Conservation (phyloP, 2,888 invertebrate genomes). For the Diadegma fenestrale region DNA sequence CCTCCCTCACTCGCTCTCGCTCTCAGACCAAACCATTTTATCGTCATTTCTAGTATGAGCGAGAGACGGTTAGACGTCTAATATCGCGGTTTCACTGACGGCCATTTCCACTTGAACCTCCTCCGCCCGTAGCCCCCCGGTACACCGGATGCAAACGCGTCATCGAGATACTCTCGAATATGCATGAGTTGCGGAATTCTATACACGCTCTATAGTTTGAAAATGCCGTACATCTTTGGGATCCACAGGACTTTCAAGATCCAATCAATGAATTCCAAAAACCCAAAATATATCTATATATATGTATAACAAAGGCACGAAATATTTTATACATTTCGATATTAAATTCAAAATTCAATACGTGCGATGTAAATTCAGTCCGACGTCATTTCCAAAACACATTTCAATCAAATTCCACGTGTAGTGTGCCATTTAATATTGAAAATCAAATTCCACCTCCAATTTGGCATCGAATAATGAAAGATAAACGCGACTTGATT, state of each 20-base stretch:
- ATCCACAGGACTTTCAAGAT: slow-evolving; percentile 39
- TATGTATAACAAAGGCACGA: not conserved
- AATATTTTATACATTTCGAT: not conserved
- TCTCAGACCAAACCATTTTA: slow-evolving; percentile 25
- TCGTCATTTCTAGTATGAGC: slow-evolving; percentile 37
- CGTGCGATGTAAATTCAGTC: not conserved
- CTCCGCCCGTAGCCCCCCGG: slow-evolving; percentile 15
- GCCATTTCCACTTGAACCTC: slow-evolving; percentile 19
- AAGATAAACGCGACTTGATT: not conserved
- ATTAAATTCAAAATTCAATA: not conserved
- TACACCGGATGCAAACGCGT: slow-evolving; percentile 75
- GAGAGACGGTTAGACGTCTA: slow-evolving; percentile 59
- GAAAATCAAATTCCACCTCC: not conserved
- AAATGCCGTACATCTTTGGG: slow-evolving; percentile 42
- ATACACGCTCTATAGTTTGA: slow-evolving; percentile 36
- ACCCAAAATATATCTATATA: not conserved
- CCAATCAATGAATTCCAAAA: slow-evolving; percentile 31
- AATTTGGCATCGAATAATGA: not conserved
- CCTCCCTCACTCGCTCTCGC: not conserved
- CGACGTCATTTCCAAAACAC: not conserved
- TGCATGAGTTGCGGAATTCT: slow-evolving; percentile 75
- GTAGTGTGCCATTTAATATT: not conserved
- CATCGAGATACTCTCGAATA: slow-evolving; percentile 77
- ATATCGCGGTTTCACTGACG: slow-evolving; percentile 63
- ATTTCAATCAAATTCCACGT: not conserved